These are phyloP conservation scores for Saiga tatarica DNA, from an alignment of 2,113 vertebrate species.

Conservation along the genomic window DNA sequence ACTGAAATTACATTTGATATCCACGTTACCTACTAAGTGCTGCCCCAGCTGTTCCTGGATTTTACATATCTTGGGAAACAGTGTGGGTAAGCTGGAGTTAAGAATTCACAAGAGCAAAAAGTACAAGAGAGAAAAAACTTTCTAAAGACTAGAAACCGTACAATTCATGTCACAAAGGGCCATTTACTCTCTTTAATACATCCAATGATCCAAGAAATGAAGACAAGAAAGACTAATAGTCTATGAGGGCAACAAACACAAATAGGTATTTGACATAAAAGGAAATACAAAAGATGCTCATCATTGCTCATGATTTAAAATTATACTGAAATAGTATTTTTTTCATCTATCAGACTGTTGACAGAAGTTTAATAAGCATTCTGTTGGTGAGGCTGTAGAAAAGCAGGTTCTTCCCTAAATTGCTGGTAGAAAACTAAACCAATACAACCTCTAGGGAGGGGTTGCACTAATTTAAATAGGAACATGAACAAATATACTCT, in stretches of 20 bases:
- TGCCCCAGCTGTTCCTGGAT: neutral
- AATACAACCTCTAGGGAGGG: neutral
- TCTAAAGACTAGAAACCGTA: neutral
- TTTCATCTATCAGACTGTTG: neutral
- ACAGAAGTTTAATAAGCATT: neutral
- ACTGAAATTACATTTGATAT: neutral
- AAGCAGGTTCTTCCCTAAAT: neutral
- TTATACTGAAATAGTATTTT: neutral
- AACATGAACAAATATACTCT: neutral
- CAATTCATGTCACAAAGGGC: neutral
- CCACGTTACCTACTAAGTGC: neutral
- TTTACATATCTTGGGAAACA: neutral
- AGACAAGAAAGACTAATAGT: neutral
- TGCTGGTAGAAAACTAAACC: neutral
- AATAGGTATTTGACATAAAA: neutral
- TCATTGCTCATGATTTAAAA: neutral
- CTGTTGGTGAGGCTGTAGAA: neutral
- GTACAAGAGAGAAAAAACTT: neutral
- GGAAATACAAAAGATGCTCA: neutral
- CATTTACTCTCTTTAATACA: neutral
- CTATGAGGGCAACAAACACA: neutral
- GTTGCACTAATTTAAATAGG: neutral
- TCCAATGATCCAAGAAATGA: neutral
- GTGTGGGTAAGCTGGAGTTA: neutral
- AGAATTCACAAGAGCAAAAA: neutral